phyloP scores from a whole-genome alignment of 2,113 vertebrate genomes.

The Vidua chalybeata region DNA sequence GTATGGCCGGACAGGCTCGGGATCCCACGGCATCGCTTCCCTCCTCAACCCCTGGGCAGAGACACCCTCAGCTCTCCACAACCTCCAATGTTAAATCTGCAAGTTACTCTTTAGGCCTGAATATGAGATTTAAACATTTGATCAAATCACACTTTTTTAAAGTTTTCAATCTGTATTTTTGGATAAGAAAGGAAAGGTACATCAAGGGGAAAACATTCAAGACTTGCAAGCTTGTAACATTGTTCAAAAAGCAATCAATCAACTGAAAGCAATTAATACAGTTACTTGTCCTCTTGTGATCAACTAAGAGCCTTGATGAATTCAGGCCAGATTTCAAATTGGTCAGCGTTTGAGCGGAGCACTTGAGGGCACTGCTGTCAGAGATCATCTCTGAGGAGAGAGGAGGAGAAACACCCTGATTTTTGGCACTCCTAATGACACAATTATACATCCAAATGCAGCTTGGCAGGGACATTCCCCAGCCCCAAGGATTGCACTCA shows the following conservation, averaged over 20 bases:
- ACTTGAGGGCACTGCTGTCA: background rate
- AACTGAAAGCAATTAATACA: background rate
- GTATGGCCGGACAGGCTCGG: constrained; percentile 60
- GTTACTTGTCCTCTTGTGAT: background rate
- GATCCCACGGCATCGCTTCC: constrained; percentile 20
- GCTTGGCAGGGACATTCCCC: background rate
- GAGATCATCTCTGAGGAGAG: constrained; percentile 1
- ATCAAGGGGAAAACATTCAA: background rate
- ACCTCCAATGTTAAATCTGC: background rate
- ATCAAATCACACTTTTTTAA: background rate
- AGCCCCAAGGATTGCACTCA: background rate
- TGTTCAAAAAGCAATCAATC: background rate
- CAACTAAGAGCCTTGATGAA: constrained; percentile 11
- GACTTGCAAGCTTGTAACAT: background rate
- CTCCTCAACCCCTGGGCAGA: background rate
- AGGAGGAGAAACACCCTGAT: background rate
- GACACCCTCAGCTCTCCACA: background rate
- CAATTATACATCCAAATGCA: background rate
- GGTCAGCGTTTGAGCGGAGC: fast-evolving
- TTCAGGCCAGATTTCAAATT: background rate
- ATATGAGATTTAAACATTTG: background rate
- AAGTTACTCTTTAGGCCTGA: background rate
- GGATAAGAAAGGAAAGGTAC: background rate
- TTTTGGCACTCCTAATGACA: background rate
- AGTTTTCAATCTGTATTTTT: background rate